Conservation (phyloP, 2,888 invertebrate genomes). For the Pantelozetes paolii region DNA sequence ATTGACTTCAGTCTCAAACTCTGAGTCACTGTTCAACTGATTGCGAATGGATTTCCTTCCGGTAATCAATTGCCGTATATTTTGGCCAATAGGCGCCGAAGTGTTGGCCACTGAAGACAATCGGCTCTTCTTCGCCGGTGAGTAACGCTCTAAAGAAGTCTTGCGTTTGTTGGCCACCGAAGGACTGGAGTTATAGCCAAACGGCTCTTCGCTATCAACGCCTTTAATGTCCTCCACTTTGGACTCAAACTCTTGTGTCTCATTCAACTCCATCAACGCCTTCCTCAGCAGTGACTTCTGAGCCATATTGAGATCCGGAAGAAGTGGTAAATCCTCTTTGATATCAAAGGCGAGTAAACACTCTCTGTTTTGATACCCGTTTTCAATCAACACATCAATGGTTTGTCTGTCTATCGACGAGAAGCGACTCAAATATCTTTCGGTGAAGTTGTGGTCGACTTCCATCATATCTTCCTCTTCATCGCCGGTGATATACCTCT, state of each 20-base stretch:
- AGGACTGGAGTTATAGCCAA: background rate
- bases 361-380: background rate
- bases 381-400: background rate
- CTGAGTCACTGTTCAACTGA: background rate
- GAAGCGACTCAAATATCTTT: slow-evolving; percentile 12
- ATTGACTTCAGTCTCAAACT: background rate
- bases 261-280: background rate
- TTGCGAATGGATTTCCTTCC: background rate
- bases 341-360: slow-evolving; percentile 5
- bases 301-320: background rate
- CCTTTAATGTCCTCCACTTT: background rate
- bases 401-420: background rate
- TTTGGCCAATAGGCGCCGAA: background rate
- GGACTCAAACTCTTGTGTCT: background rate
- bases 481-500: background rate
- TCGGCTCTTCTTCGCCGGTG: background rate
- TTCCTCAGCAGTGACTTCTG: slow-evolving; percentile 32
- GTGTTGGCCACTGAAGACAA: background rate
- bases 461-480: slow-evolving; percentile 20
- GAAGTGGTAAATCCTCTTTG: background rate
- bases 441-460: background rate
- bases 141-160: background rate
- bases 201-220: background rate
- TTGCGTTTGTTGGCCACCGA: background rate
- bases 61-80: background rate